Percentiles rank a stretch among this genome's conserved stretches.
Conservation (phyloP, 2,888 invertebrate genomes). For the Embidobia sp. region DNA sequence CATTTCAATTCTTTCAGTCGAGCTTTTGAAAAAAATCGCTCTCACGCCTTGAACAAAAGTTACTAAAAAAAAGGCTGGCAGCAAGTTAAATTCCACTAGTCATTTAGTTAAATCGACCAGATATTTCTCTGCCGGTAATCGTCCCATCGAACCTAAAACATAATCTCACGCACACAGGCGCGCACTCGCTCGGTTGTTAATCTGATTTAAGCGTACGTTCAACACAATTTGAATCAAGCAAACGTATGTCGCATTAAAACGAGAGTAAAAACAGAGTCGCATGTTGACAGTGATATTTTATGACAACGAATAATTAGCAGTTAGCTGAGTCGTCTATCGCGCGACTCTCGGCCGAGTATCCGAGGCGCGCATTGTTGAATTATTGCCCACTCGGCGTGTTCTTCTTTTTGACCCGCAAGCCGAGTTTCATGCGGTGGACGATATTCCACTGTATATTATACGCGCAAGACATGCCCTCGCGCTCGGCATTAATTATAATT, state of each 20-base stretch:
- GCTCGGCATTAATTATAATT: conserved; percentile 66
- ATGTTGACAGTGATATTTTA: conserved; percentile 60
- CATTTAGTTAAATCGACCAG: too few relatives aligned
- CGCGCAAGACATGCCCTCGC: conserved; percentile 43
- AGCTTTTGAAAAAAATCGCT: too few relatives aligned
- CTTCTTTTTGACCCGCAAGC: conserved; percentile 47
- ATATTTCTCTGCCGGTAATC: too few relatives aligned
- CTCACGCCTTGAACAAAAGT: too few relatives aligned
- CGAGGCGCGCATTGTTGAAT: conserved; percentile 66
- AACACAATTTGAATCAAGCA: conserved; percentile 26
- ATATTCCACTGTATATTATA: conserved; percentile 61
- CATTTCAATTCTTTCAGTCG: too few relatives aligned
- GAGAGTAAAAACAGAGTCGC: conserved; percentile 41
- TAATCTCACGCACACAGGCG: not conserved
- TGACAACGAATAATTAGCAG: conserved; percentile 67
- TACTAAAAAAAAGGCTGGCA: too few relatives aligned
- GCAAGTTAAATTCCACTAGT: too few relatives aligned
- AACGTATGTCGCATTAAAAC: conserved; percentile 25
- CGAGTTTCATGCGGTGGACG: conserved; percentile 47
- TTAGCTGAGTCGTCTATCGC: conserved; percentile 52
- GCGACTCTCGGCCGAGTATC: conserved; percentile 58
- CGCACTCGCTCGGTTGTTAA: not conserved
- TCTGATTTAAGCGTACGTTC: conserved; percentile 20
- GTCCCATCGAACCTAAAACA: not conserved
- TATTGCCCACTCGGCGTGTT: conserved; percentile 55